Evolutionary conservation across 2,113 vertebrate species (phyloP), one percentile per base, ranked within the genome.

Genomic region (Progne subis): DNA sequence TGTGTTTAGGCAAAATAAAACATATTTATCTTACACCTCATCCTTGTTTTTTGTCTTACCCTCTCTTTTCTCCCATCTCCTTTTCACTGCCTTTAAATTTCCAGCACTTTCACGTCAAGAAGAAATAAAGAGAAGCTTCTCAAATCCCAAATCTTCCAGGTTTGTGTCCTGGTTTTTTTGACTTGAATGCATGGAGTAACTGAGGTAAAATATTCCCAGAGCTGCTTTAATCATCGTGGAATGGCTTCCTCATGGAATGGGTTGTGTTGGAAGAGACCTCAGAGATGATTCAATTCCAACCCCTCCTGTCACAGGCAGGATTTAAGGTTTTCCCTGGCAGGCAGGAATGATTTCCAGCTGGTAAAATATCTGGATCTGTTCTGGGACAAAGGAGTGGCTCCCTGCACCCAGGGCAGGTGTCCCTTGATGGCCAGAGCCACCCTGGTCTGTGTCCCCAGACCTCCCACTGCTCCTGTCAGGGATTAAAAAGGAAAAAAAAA

Each of bases 401-500:
- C 19, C n/a, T 29, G 7, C 8, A 2, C 1, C 2, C 47, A 14
- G 49, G 64, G 18, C 18, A 46, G 10, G n/a, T 1, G 3, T 20
- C 18, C 57, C 17, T 13, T 5, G 23, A 5, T 3, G 53, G 49
- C 31, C 32, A 31, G 7, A 83, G 50, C 18, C 50, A 41, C 39
- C 67, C 56, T 3, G 3, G 11, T 6, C 7, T 6, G 21, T 1
- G 3, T 37, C 52, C 79, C 31, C 15, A 18, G 26, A 11, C 18
- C 29, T 69, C 39, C 25, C 41, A 0, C n/a, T 15, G 20, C n/a
- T 69, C 34, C 26, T 11, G 7, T 2, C 63, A 71, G n/a, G 55
- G 41, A 67, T 21, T 12, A 55, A 59, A 67, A 60, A 5, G 4
- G 2, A 21, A 23, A 8, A 60, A 12, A 8, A 32, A 59, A 26